Evolutionary conservation across 2,113 vertebrate genomes (phyloP), one percentile per base, ranked within the genome.

Genomic region (Gymnorhina tibicen): DNA sequence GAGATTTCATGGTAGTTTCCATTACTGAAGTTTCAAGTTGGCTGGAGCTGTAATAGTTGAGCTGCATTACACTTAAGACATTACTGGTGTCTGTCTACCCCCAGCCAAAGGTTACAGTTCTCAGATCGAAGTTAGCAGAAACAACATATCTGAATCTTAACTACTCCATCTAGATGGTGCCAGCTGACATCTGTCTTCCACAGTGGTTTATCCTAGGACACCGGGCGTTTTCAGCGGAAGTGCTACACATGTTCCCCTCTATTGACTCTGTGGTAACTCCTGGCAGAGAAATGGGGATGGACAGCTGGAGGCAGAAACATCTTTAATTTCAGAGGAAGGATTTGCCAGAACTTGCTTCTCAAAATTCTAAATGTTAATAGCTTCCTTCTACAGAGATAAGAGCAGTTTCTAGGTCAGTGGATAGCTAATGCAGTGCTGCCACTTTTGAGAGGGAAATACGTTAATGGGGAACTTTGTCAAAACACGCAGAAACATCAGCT

Each of bases 1-100:
- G 72, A 94, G 91, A 87, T 93, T 93, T 93, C 90, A 81, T 42
- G 60, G 76, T 78, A 56, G 76, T 53, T 96, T 86, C 60, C 16
- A 5, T 52, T 74, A 92, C 66, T 59, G 4, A 86, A 93, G 23
- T 72, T 87, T 80, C 68, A 67, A 88, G 44, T 84, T 85, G 72
- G 62, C 37, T 66, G 74, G 72, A 94, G 26, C 49, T 82, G 39
- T 52, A 82, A 63, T 72, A 91, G 35, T 49, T 53, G 58, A 85
- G 19, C 37, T 83, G 46, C 55, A 55, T 35, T 68, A 50, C 23
- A 93, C 30, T 62, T 46, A 58, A 92, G 79, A 77, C 16, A 20
- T 70, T 33, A 39, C 42, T 83, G 59, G 32, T 83, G 58, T 81
- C 70, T 47, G 46, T 27, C 63, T 62, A 24, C 11, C 18, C 28